Base-by-base conservation (phyloP, 1,140 invertebrate genomes). In the Pinna nobilis region DNA sequence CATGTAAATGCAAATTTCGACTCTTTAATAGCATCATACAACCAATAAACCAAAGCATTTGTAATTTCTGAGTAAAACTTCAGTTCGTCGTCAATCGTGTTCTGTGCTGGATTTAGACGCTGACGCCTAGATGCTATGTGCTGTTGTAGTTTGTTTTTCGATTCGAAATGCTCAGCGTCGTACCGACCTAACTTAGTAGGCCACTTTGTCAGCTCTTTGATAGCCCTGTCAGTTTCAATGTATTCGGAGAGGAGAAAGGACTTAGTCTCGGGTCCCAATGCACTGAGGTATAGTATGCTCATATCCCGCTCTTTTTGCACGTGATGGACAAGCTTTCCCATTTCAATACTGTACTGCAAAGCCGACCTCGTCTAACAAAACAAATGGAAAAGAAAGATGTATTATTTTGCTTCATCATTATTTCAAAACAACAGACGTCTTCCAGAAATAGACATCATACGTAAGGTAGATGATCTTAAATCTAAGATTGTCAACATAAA, bases 251-350 rank as follows among this genome's bases (percentile, higher is more conserved):
- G 69, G 23, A 84, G 61, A 28, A 85, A 81, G 4, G 77, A 74
- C 67, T 77, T 76, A 5, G 79, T 83, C 20, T 73, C 74, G 9
- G 74, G 71, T 25, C 80, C 81, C 1, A 77, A 53, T 11, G 66
- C 75, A 64, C 78, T 82, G 18, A 83, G 65, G 59, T 82, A 77
- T 30, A 83, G 57, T n/a, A 84, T 74, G 11, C 79, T 83, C 44
- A 82, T 77, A 69, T 86, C 83, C 32, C 84, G 55, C 60, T 86
- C 85, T 15, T 74, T 64, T 59, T 86, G 85, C 15, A 86, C 69
- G 60, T 75, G 77, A 70, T 86, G 83, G 3, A 86, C 74, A 0
- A 85, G 59, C 41, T 80, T 72, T 2, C 83, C 85, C 3, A 83
- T 61, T 51, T 82, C 57, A 2, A 71, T 70, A 59, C 82, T 83